phyloP scores from a whole-genome alignment of 2,113 vertebrate genomes.

The Callipepla californica region DNA sequence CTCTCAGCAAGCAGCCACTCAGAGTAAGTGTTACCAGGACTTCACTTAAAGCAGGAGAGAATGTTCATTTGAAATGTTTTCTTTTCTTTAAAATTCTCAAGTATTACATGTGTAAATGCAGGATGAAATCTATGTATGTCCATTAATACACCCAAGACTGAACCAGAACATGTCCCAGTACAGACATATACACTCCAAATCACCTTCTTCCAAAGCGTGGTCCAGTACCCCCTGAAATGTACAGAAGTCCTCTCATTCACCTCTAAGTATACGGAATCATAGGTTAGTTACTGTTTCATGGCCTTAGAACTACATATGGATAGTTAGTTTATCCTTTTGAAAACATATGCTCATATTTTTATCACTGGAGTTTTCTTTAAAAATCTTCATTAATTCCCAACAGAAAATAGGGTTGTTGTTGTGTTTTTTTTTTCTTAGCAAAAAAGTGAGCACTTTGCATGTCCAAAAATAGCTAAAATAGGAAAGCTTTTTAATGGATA shows the following conservation, averaged over 20 bases:
- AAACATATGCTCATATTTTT: background rate
- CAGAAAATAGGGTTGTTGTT: background rate
- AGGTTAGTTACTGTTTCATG: background rate
- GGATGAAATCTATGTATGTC: background rate
- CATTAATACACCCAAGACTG: background rate
- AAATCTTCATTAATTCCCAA: background rate
- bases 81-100: conserved; percentile 30
- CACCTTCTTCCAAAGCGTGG: background rate
- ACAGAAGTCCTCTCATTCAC: background rate
- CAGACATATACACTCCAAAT: background rate
- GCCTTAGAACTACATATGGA: background rate
- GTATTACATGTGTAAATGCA: background rate
- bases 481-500: background rate
- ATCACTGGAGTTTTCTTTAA: background rate
- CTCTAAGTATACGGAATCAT: background rate
- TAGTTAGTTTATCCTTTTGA: background rate
- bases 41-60: conserved; percentile 31
- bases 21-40: conserved; percentile 47
- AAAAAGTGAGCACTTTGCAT: background rate
- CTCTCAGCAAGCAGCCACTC: conserved; percentile 23
- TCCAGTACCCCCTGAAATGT: background rate
- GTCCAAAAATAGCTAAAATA: background rate
- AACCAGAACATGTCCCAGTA: background rate
- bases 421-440: background rate
- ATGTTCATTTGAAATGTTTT: background rate